Evolutionary conservation across 2,113 vertebrate genomes (phyloP).

Genomic region (Collichthys lucidus): DNA sequence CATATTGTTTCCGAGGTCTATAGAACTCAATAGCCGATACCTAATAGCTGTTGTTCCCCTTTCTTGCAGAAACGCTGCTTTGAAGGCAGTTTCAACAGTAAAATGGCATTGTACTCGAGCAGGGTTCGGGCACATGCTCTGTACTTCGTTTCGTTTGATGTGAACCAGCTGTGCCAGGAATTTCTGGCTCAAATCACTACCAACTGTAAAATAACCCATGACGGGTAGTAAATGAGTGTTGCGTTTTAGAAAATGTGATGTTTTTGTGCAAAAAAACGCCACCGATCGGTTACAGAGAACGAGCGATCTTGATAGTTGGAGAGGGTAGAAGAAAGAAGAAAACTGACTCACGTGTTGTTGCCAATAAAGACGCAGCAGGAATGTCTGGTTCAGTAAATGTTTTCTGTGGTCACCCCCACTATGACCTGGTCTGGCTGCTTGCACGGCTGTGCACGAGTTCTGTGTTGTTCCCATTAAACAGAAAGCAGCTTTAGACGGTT

Average conservation of each 20-base stretch:
- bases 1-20: too few species aligned
- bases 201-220: slow-evolving; percentile 10
- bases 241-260: neutral
- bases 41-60: neutral
- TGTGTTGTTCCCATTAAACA: neutral
- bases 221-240: neutral
- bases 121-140: neutral
- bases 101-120: neutral
- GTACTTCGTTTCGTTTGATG: slow-evolving; percentile 19
- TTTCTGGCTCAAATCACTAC: slow-evolving; percentile 8
- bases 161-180: slow-evolving; percentile 53
- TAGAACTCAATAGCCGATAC: neutral
- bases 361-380: neutral
- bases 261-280: neutral
- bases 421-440: slow-evolving; percentile 6
- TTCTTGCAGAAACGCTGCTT: neutral
- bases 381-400: slow-evolving; percentile 23
- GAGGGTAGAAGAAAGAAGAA: neutral
- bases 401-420: slow-evolving; percentile 9
- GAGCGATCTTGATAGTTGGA: neutral
- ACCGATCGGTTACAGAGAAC: neutral
- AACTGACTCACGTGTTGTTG: neutral
- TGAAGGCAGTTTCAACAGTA: neutral
- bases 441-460: neutral
- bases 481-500: too few species aligned